A percentile compares a stretch with the other conserved stretches of the same genome.
These are phyloP conservation scores for Drosophila eugracilis DNA, from an alignment of 1,140 invertebrate genomes.

Conservation along the genomic window DNA sequence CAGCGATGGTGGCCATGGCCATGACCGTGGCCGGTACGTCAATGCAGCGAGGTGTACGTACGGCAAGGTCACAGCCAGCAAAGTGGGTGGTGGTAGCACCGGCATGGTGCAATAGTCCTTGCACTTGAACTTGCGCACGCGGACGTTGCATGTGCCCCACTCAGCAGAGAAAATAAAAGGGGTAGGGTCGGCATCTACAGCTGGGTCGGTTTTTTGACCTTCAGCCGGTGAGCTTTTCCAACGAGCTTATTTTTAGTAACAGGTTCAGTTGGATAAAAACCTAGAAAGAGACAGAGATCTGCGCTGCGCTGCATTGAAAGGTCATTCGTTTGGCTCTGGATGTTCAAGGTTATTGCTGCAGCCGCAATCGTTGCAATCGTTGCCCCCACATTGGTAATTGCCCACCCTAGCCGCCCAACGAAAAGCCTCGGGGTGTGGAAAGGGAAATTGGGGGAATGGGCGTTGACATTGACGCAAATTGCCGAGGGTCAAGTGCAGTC, in stretches of 20 bases:
- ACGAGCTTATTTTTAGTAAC: conserved; percentile 76
- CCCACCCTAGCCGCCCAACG: conserved; percentile 20
- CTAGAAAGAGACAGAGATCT: background rate
- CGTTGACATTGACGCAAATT: conserved; percentile 79
- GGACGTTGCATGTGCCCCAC: conserved; percentile 66
- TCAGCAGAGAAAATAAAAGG: background rate
- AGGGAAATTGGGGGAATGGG: conserved; percentile 1
- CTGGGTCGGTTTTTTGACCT: conserved; percentile 70
- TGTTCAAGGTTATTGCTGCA: conserved; percentile 69
- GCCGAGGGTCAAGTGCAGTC: conserved; percentile 73
- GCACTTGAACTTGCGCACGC: conserved; percentile 82
- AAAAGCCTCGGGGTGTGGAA: too few species aligned
- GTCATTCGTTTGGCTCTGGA: conserved; percentile 61
- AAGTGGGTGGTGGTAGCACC: background rate
- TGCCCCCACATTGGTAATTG: conserved; percentile 60
- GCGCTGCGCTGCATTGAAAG: conserved; percentile 59
- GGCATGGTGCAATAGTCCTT: conserved; percentile 52
- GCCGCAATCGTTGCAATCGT: conserved; percentile 32
- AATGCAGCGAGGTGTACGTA: conserved; percentile 54
- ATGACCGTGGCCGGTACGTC: conserved; percentile 59
- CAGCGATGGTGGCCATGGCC: conserved; percentile 34
- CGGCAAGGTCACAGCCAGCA: conserved; percentile 37
- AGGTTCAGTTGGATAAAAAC: conserved; percentile 30
- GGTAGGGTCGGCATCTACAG: background rate
- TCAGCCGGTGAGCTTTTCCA: conserved; percentile 67